Evolutionary conservation across 2,113 vertebrate genomes (phyloP).

Genomic region (Heterocephalus glaber): DNA sequence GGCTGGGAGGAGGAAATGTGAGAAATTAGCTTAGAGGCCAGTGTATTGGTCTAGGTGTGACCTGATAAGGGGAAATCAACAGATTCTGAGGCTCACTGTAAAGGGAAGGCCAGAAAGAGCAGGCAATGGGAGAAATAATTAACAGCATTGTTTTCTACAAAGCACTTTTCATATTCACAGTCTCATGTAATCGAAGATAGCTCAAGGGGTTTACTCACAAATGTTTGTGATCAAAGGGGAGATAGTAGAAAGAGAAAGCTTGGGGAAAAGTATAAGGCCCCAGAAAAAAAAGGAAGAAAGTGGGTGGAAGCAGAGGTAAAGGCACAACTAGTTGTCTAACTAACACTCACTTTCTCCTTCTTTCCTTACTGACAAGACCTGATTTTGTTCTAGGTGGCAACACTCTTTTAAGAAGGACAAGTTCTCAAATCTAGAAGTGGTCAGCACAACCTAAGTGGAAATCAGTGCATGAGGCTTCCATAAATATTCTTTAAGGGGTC

Average conservation of each 20-base stretch:
- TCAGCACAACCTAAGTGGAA: not conserved
- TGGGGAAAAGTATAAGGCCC: not conserved
- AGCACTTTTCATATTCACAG: not conserved
- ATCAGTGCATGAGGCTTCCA: not conserved
- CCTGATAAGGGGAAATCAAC: not conserved
- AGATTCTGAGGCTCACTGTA: not conserved
- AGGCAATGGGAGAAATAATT: not conserved
- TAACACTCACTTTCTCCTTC: not conserved
- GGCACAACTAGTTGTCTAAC: not conserved
- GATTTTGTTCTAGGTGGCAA: conserved; percentile 27
- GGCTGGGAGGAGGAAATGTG: not conserved
- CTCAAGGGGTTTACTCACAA: not conserved
- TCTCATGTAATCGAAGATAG: not conserved
- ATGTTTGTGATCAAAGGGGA: not conserved
- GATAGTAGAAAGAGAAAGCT: not conserved
- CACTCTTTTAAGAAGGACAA: not conserved
- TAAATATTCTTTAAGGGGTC: not conserved
- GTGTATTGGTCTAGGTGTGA: not conserved
- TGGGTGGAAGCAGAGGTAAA: not conserved
- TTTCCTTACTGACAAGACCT: not conserved
- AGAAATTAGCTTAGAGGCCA: not conserved
- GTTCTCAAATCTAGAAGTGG: conserved; percentile 9
- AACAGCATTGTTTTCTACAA: not conserved
- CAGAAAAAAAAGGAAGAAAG: not conserved
- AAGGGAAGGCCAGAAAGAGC: not conserved